Evolutionary conservation across 2,888 invertebrate genomes (phyloP), one percentile per base, ranked within the genome.

Genomic region (Acanthosoma haemorrhoidale): DNA sequence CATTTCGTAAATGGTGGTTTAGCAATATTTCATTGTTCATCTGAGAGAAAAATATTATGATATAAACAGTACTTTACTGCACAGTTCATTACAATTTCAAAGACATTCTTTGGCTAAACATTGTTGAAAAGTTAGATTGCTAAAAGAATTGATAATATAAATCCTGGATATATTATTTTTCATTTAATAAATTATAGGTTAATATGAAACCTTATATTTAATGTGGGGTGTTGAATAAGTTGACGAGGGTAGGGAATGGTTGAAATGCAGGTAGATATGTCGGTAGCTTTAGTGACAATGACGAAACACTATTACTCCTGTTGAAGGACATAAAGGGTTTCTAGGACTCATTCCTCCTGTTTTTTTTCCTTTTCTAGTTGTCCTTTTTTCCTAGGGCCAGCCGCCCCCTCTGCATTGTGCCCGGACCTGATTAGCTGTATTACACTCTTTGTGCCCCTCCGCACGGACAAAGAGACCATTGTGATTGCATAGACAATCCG

Each of bases 351-450:
- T 34, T 36, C 36, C 18, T 60, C 32, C 32, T 59, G 15, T 16
- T 34, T 18, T 36, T 32, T 36, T 61, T 61, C 32, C 11, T 34
- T 61, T 36, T 61, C 36, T 32, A 36, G 9, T 61, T 21, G 32
- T 29, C 21, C 32, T 61, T 43, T 34, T 60, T 32, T 36, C 21
- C 60, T 21, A 4, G 18, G 29, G 13, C 11, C 60, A 13, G 60
- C 32, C 34, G 32, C 60, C 36, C 32, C 18, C 18, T 36, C 2
- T 16, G 31, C 64, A 64, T 64, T 64, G 64, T 64, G 21, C 64
- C 25, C 64, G 9, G 41, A 39, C 18, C 64, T 64, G 64, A 64
- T 64, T 64, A 64, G 64, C 64, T 64, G 64, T 41, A 64, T 64
- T 41, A 64, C 32, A 64, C 29, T 64, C 39, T 39, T 64, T 64